Evolutionary conservation across 2,113 vertebrate species (phyloP), one percentile per base, ranked within the genome.

Genomic region (Tenebrosternarchus preto): DNA sequence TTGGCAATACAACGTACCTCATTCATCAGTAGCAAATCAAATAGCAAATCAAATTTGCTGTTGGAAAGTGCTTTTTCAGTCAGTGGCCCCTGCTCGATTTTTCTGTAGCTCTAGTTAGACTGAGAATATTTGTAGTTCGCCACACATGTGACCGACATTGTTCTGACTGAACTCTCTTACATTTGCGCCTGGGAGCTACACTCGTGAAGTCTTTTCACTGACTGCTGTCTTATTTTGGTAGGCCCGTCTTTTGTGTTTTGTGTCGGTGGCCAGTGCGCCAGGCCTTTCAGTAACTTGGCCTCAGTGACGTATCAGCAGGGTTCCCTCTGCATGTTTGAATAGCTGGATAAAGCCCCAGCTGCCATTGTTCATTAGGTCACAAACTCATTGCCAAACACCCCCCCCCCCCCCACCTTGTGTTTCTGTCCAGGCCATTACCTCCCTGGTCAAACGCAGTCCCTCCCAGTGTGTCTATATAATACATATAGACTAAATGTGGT

Each of bases 321-420:
- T 27, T 74, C 67, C 70, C 73, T 71, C 77, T 67, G 63, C 75
- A 15, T 43, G 50, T 72, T 69, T 68, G 77, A 85, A 79, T 82
- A 77, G 75, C 53, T 57, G 78, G 73, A 87, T 80, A 87, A 87
- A 87, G 66, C 75, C 63, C 61, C 24, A 24, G 83, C 85, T 86
- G 84, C 88, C 80, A 80, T 60, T 43, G 72, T 86, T 76, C 80
- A 83, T 89, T 86, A 85, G 60, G 60, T 83, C 82, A 83, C 82
- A 77, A 64, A 76, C 50, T 77, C 57, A 69, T 29, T 25, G 50
- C 61, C n/a, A n/a, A n/a, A n/a, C n/a, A n/a, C n/a, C 39, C 80
- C 8, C 11, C 11, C 67, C 74, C 67, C 73, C 73, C 53, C 53
- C 39, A 63, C 60, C 78, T 78, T 25, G 43, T 43, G 57, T 61